A percentile compares a stretch with the other conserved stretches of the same genome.
Evolutionary conservation across 2,888 invertebrate species (phyloP).

Genomic region (Ornithoptera alexandrae): DNA sequence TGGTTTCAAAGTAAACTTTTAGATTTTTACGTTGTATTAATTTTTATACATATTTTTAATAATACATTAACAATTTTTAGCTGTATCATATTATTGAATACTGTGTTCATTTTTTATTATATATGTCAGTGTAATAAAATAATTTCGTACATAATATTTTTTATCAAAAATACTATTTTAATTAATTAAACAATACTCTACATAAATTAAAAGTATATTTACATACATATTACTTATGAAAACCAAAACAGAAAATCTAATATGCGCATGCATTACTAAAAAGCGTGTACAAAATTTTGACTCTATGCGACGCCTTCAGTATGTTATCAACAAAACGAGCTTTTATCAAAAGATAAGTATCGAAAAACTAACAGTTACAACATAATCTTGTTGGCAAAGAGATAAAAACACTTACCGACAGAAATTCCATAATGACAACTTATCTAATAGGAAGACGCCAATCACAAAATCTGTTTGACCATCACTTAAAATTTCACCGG

Average conservation of each 20-base stretch:
- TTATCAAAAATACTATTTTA: too few species aligned
- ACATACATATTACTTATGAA: background rate
- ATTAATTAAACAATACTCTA: too few species aligned
- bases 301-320: background rate
- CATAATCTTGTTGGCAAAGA: slow-evolving; percentile 2
- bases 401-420: slow-evolving; percentile 55
- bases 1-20: background rate
- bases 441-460: slow-evolving; percentile 54
- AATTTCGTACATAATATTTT: too few species aligned
- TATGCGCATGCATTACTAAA: background rate
- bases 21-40: background rate
- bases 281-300: background rate
- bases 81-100: background rate
- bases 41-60: background rate
- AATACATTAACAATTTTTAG: background rate
- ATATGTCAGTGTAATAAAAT: too few species aligned
- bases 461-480: slow-evolving; percentile 64
- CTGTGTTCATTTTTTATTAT: too few species aligned
- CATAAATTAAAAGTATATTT: too few species aligned
- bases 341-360: slow-evolving; percentile 21
- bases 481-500: slow-evolving; percentile 70
- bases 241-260: background rate
- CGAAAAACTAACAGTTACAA: slow-evolving; percentile 1
- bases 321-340: slow-evolving; percentile 4
- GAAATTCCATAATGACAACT: slow-evolving; percentile 62